Evolutionary conservation across 2,888 invertebrate species (phyloP).

Genomic region (Lacanobia oleracea): DNA sequence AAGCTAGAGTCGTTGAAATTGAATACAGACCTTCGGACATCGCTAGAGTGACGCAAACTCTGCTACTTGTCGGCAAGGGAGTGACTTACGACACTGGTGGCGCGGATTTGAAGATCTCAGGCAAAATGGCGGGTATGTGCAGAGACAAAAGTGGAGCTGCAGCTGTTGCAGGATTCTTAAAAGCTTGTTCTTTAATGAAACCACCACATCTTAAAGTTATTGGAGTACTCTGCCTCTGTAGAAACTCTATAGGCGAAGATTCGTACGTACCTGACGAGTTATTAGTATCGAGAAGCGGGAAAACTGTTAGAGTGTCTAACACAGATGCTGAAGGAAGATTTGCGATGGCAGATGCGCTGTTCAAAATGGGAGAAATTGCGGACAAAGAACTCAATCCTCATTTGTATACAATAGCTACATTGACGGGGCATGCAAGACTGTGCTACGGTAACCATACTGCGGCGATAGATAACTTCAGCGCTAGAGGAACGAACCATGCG

Average conservation of each 20-base stretch:
- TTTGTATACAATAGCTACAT: slow-evolving; percentile 96
- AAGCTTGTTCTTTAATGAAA: slow-evolving; percentile 93
- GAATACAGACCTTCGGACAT: slow-evolving; percentile 91
- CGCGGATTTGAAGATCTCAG: slow-evolving; percentile 92
- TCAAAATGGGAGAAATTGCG: slow-evolving; percentile 87
- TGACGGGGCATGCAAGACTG: slow-evolving; percentile 95
- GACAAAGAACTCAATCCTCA: slow-evolving; percentile 94
- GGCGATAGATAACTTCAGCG: slow-evolving; percentile 94
- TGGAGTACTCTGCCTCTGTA: slow-evolving; percentile 94
- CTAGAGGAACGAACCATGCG: slow-evolving; percentile 90
- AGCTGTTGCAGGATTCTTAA: slow-evolving; percentile 96
- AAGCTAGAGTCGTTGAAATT: slow-evolving; percentile 91
- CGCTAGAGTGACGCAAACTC: slow-evolving; percentile 91
- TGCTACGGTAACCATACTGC: slow-evolving; percentile 93
- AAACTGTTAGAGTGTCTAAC: slow-evolving; percentile 95
- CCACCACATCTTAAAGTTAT: slow-evolving; percentile 94
- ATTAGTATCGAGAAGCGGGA: slow-evolving; percentile 94
- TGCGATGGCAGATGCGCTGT: slow-evolving; percentile 96
- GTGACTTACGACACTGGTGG: slow-evolving; percentile 96
- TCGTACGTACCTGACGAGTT: slow-evolving; percentile 97
- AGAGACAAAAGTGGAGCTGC: slow-evolving; percentile 98
- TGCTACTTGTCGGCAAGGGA: slow-evolving; percentile 96
- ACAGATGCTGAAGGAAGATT: slow-evolving; percentile 98
- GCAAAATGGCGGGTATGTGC: slow-evolving; percentile 96
- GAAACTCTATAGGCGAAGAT: slow-evolving; percentile 96